Evolutionary conservation across 2,113 vertebrate genomes (phyloP).

Genomic region (Condylura cristata): DNA sequence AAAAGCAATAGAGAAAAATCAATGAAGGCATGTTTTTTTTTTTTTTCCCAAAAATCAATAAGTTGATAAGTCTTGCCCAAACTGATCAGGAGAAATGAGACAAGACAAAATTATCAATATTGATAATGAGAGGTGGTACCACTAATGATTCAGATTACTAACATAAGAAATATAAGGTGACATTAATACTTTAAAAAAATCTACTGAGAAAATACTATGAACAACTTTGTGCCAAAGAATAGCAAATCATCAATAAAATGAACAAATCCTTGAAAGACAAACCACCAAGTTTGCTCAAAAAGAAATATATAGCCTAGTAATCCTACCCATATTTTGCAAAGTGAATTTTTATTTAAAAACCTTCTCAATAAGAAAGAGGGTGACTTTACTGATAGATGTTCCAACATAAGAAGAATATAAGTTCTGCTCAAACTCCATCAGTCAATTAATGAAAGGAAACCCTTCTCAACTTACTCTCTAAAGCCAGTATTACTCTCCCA

Average conservation of each 20-base stretch:
- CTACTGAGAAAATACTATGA: background rate
- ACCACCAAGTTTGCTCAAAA: background rate
- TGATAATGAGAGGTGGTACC: background rate
- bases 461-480: background rate
- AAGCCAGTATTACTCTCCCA: background rate
- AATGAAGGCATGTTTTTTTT: background rate
- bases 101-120: background rate
- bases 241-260: background rate
- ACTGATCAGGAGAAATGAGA: background rate
- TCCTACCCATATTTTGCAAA: background rate
- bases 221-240: background rate
- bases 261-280: background rate
- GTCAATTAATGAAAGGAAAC: background rate
- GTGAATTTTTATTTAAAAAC: background rate
- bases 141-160: background rate
- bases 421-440: background rate
- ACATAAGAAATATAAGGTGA: background rate
- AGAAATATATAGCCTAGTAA: background rate
- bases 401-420: background rate
- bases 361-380: background rate
- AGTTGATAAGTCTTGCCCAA: background rate
- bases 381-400: background rate
- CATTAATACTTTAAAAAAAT: background rate
- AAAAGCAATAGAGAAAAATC: background rate
- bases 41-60: background rate